Conservation (phyloP, 2,113 vertebrate genomes). For the Eulacestoma nigropectus region DNA sequence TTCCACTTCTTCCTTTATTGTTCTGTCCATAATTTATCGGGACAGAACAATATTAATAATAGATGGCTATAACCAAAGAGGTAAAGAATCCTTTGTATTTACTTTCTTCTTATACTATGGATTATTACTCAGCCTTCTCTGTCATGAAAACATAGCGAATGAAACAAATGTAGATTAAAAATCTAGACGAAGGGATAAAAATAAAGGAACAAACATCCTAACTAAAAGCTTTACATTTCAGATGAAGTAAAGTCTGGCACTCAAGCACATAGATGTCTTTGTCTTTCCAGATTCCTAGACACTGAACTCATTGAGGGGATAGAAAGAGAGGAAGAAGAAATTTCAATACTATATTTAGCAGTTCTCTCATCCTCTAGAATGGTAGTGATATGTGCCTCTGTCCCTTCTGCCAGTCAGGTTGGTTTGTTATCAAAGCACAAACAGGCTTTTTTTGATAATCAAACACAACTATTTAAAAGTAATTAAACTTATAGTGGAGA, state of each 20-base stretch:
- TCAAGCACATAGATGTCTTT: background rate
- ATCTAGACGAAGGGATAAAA: background rate
- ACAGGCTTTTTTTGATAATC: background rate
- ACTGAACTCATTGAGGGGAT: background rate
- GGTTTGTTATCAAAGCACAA: background rate
- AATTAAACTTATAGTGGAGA: background rate
- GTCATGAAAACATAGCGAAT: background rate
- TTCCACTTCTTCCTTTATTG: background rate
- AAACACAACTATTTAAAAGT: background rate
- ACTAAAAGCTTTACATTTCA: background rate
- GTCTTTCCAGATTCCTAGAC: background rate
- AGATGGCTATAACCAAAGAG: background rate
- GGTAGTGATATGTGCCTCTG: background rate
- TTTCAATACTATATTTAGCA: background rate
- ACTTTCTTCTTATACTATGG: background rate
- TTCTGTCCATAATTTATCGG: background rate
- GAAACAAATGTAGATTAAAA: background rate
- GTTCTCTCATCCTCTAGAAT: background rate
- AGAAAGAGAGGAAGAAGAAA: background rate
- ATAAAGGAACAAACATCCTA: background rate
- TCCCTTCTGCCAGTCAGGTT: background rate
- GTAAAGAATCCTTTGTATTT: background rate
- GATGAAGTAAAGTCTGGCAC: background rate
- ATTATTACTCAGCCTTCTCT: background rate
- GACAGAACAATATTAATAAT: background rate